Percentiles rank a stretch among this genome's conserved stretches.
Conservation (phyloP, 2,888 invertebrate species). For the Spatulosminthurus flaviceps region DNA sequence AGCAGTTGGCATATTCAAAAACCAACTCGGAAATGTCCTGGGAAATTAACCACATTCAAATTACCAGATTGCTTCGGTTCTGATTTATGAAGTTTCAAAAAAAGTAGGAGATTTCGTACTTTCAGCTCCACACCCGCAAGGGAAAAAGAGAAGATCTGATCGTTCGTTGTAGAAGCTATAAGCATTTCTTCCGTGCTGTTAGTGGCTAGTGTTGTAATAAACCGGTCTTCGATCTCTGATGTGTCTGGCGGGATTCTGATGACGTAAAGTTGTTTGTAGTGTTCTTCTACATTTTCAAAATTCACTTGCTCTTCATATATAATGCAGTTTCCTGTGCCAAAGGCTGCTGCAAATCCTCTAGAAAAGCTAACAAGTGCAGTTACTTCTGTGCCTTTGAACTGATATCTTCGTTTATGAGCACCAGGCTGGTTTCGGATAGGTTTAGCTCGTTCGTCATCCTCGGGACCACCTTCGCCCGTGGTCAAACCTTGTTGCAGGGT, state of each 20-base stretch:
- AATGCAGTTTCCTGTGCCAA: conserved; percentile 78
- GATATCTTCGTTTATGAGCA: no score
- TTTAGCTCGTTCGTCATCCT: no score
- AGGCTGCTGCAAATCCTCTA: conserved; percentile 80
- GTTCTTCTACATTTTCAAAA: conserved; percentile 58
- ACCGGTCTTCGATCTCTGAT: conserved; percentile 64
- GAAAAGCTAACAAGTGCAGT: conserved; percentile 56
- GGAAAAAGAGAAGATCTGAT: conserved; percentile 68
- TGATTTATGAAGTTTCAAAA: neutral
- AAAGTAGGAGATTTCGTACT: conserved; percentile 64
- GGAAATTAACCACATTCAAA: no score
- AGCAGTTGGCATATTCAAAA: conserved; percentile 77
- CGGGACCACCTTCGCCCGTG: no score
- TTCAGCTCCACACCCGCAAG: conserved; percentile 67
- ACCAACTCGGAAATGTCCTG: conserved; percentile 71
- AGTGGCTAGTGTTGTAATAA: conserved; percentile 65
- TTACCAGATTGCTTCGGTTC: no score
- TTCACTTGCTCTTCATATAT: conserved; percentile 84
- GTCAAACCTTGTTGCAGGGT: no score
- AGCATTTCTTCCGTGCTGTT: conserved; percentile 68
- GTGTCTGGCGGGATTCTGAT: conserved; percentile 57
- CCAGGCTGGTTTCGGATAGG: no score
- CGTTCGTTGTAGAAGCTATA: conserved; percentile 67
- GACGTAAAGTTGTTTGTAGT: conserved; percentile 67
- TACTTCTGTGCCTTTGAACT: conserved; percentile 34